phyloP scores from a whole-genome alignment of 2,888 invertebrate genomes.

The Dicyrtomina minuta region DNA sequence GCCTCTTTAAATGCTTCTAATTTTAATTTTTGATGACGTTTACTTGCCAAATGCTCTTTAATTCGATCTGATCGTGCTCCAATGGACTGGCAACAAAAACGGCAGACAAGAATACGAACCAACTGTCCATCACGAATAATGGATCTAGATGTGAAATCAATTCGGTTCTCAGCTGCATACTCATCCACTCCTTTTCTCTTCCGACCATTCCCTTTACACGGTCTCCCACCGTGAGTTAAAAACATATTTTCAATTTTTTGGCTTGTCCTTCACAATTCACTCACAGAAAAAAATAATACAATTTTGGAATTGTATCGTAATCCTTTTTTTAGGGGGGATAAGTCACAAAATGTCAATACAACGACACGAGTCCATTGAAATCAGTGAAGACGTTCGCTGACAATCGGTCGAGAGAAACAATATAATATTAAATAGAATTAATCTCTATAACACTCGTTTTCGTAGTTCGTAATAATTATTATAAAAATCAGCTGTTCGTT shows the following conservation, averaged over 20 bases:
- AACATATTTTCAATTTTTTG: constrained; percentile 40
- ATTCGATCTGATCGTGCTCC: constrained; percentile 53
- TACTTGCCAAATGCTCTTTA: constrained; percentile 53
- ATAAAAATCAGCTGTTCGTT: background rate
- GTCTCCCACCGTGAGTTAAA: constrained; percentile 53
- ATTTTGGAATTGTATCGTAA: no score
- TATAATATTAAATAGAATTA: background rate
- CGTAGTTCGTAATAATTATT: background rate
- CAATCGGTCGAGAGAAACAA: no score
- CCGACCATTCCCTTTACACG: constrained; percentile 54
- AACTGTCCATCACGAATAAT: constrained; percentile 54
- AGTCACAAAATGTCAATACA: background rate
- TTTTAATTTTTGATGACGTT: constrained; percentile 54
- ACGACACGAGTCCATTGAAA: no score
- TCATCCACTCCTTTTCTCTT: constrained; percentile 54
- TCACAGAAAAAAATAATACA: background rate
- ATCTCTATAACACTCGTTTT: background rate
- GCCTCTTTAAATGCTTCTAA: constrained; percentile 53
- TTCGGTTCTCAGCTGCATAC: constrained; percentile 53
- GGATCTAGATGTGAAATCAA: constrained; percentile 53
- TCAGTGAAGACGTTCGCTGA: no score
- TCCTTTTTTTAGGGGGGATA: no score
- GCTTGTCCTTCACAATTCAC: constrained; percentile 7
- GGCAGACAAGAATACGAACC: constrained; percentile 53
- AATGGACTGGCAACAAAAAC: constrained; percentile 53